Base-by-base conservation (phyloP, 2,113 vertebrate species). In the Perognathus longimembris region DNA sequence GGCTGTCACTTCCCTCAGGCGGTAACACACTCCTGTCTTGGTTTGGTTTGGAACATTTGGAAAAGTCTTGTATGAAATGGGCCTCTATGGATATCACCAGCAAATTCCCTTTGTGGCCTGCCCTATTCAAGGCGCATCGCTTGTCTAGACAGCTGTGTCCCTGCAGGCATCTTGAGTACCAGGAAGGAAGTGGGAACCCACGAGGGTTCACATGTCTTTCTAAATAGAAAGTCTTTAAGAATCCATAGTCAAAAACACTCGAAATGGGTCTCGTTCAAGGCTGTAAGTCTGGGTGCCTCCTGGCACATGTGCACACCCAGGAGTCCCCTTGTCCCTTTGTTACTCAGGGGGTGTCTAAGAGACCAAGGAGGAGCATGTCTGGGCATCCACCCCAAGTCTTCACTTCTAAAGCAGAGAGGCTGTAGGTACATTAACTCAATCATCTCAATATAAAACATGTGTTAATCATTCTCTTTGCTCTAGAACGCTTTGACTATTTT, bases 1-100 rank as follows among this genome's bases (percentile, higher is more conserved):
- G 76, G 98, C 98, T 85, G 98, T 99, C 57, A 97, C 98, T 69
- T 98, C 99, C 91, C 97, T 99, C 97, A 98, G 98, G 97, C 98
- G 99, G 99, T 99, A 98, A 97, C 73, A 12, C 12, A 6, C 30
- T 69, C 14, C 57, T 90, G 69, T 82, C 91, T 89, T 93, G 54
- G 6, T 84, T 54, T 86, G 70, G n/a, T 84, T 54, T 86, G 70
- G n/a, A 71, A 78, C 93, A 42, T 79, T 45, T 64, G 83, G 54
- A 7, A 75, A 81, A 34, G n/a, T 81, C 50, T 64, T 7, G 5
- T 24, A 36, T 54, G 38, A 32, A 22, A 34, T 34, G 28, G 21
- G 36, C 73, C 63, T n/a, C 38, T 12, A 1, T 63, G 59, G 32
- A 42, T 1, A 34, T n/a, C 11, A 24, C 24, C 30, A 8, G 15